These are phyloP conservation scores for Phasianus colchicus DNA, from an alignment of 2,113 vertebrate genomes.

Conservation along the genomic window DNA sequence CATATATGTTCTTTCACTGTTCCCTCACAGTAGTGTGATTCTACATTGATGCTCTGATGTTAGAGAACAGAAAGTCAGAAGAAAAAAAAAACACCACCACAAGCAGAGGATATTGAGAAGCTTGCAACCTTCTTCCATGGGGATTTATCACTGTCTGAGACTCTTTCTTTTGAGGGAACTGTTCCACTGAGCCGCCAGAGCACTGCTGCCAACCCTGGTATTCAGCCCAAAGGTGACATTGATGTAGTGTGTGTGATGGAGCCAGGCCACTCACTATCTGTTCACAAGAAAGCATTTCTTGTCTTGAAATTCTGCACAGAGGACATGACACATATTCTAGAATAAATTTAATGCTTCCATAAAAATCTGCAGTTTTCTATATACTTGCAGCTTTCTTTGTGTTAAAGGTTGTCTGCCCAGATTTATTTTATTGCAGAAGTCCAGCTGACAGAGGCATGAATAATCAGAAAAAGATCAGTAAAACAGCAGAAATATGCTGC, in stretches of 20 bases:
- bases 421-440: background rate
- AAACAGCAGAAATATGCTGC: background rate
- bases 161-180: background rate
- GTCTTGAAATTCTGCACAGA: background rate
- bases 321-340: background rate
- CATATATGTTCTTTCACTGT: background rate
- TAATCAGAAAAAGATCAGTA: background rate
- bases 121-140: background rate
- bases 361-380: background rate
- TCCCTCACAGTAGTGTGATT: background rate
- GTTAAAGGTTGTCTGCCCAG: background rate
- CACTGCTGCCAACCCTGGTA: background rate
- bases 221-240: background rate
- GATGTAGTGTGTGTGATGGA: accelerated
- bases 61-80: background rate
- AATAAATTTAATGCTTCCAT: background rate
- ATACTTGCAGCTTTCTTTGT: background rate
- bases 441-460: background rate
- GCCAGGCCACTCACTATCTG: background rate
- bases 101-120: background rate
- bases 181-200: background rate
- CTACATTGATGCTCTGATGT: background rate
- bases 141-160: background rate
- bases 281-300: background rate
- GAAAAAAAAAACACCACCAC: background rate